Conservation (phyloP, 2,797 vertebrate species). For the Sebastolobus altivelis region DNA sequence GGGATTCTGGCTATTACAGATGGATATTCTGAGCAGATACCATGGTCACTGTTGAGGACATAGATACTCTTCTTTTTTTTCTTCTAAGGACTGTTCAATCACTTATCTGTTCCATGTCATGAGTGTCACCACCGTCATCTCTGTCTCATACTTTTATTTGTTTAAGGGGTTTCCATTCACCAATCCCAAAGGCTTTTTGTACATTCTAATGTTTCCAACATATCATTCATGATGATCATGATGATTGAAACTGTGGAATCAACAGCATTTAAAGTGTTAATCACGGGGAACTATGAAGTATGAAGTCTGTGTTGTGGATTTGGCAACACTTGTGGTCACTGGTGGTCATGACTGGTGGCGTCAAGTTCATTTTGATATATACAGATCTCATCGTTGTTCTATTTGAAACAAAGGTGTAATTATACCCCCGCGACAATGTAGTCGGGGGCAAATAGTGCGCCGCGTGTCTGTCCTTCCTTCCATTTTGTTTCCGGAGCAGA, state of each 20-base stretch:
- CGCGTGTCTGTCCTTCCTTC: too few relatives aligned
- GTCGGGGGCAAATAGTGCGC: too few relatives aligned
- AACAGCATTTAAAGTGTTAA: slow-evolving; percentile 2
- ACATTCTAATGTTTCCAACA: neutral
- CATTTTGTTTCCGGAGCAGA: too few relatives aligned
- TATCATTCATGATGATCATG: neutral
- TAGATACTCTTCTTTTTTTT: slow-evolving; percentile 1
- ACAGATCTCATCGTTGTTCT: neutral
- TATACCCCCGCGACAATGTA: too few relatives aligned
- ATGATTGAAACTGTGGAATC: neutral
- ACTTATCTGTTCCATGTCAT: neutral
- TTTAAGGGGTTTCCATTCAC: neutral
- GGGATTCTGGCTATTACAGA: slow-evolving; percentile 38
- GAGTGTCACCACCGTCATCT: neutral
- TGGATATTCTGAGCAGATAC: slow-evolving; percentile 49
- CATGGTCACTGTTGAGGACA: slow-evolving; percentile 24
- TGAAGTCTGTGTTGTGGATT: slow-evolving; percentile 8
- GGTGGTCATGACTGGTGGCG: neutral
- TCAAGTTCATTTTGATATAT: neutral
- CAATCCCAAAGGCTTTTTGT: neutral
- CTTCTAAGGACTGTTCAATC: neutral
- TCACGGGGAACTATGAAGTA: neutral
- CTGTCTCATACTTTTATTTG: neutral
- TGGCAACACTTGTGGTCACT: neutral
- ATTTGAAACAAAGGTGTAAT: slow-evolving; percentile 10